These are phyloP conservation scores for Mionectes olivaceus DNA, from an alignment of 2,797 vertebrate species.

Conservation along the genomic window DNA sequence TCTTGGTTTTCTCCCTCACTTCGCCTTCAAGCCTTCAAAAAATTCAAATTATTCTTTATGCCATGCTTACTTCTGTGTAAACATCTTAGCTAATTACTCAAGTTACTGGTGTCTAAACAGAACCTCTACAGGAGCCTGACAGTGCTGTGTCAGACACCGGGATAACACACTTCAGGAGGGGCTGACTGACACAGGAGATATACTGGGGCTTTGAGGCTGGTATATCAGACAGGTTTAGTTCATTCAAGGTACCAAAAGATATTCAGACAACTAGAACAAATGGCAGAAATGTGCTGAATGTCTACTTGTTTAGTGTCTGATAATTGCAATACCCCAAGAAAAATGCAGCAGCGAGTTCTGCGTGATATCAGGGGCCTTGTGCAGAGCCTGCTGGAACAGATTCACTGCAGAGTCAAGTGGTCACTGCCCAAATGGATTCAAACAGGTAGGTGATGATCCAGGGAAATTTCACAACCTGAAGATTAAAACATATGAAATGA, in stretches of 20 bases:
- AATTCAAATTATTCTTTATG: neutral
- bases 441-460: neutral
- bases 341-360: neutral
- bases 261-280: neutral
- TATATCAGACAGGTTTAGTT: neutral
- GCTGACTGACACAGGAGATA: neutral
- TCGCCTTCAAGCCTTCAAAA: neutral
- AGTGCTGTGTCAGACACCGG: neutral
- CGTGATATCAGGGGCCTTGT: rapidly evolving
- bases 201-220: neutral
- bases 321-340: neutral
- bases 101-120: neutral
- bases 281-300: neutral
- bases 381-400: neutral
- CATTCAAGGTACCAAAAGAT: neutral
- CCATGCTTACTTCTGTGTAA: neutral
- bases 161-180: neutral
- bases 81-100: neutral
- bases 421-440: neutral
- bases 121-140: neutral
- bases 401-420: neutral
- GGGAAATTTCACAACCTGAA: neutral
- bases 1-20: neutral
- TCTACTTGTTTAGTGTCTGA: neutral
- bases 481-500: neutral